Base-by-base conservation (phyloP, 2,888 invertebrate genomes). In the Lordiphosa fenestrarum region DNA sequence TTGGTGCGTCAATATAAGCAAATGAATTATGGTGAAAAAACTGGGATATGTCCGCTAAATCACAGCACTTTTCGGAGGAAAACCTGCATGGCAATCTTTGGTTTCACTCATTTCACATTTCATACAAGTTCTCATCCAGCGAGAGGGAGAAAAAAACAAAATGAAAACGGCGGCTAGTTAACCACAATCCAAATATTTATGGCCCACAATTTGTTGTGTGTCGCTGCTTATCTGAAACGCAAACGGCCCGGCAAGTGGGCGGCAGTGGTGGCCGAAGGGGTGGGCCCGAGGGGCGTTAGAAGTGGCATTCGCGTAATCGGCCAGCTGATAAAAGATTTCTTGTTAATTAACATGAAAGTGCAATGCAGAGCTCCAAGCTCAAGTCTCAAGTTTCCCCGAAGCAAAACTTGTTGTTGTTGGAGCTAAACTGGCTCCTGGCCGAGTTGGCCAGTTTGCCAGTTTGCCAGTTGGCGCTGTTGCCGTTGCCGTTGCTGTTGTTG, bases 301-400 rank as follows among this genome's bases (percentile, higher is more conserved):
- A 64, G 57, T 62, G 57, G 78, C 66, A 66, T 76, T 54, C 57
- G 72, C 21, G 46, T 65, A 80, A 83, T 83, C 83, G 80, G 21
- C 13, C 25, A 48, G 54, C 69, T 72, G 83, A 76, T 83, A 69
- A 80, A 69, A 80, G 54, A 30, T 75, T 59, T 75, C 70, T 75
- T 73, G 70, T 80, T 76, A 80, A 76, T 76, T 76, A 76, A 83
- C 80, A 83, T 78, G 76, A 78, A 69, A 82, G 72, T 78, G 83
- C 83, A 78, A 47, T 65, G 59, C 38, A 69, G 67, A 60, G 30
- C 55, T 19, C 19, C 41, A 41, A 35, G 30, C 21, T 46, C 21
- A 13, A 6, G 36, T 21, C 4, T n/a, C 4, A 41, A 21, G 21
- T 41, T 41, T 41, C 21, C 40, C 21, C n/a, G 7, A 2, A 3